phyloP scores from a whole-genome alignment of 2,113 vertebrate species.

The Psammodynastes pulverulentus region DNA sequence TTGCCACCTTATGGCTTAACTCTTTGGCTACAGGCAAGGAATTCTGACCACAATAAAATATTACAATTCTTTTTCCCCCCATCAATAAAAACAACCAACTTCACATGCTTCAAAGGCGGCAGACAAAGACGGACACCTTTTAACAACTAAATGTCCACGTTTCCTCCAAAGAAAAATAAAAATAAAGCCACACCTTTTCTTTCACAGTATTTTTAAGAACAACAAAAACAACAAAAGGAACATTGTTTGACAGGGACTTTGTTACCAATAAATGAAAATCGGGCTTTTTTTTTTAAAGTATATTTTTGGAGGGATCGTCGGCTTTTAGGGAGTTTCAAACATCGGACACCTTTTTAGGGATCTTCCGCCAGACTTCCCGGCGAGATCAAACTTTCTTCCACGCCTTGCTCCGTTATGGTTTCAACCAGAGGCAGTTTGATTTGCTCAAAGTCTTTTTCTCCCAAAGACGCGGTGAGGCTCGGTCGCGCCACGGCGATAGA shows the following conservation, averaged over 20 bases:
- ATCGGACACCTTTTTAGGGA: background rate
- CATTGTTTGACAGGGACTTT: background rate
- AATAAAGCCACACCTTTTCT: background rate
- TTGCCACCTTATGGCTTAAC: background rate
- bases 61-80: background rate
- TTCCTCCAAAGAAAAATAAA: background rate
- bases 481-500: no score
- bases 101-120: conserved; percentile 22
- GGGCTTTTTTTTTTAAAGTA: background rate
- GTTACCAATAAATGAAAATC: background rate
- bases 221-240: background rate
- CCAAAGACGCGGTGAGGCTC: background rate
- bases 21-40: background rate
- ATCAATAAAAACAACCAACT: conserved; percentile 2
- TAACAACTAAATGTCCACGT: background rate
- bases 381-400: background rate
- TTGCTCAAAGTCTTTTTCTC: background rate
- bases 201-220: background rate
- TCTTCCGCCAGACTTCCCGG: background rate
- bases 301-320: background rate
- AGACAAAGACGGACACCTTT: background rate
- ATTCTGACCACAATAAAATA: background rate
- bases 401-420: no score
- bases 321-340: background rate
- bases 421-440: background rate